Percentiles rank a stretch among this genome's conserved stretches.
Evolutionary conservation across 2,113 vertebrate species (phyloP).

Genomic region (Cryptomyrus ogoouensis): DNA sequence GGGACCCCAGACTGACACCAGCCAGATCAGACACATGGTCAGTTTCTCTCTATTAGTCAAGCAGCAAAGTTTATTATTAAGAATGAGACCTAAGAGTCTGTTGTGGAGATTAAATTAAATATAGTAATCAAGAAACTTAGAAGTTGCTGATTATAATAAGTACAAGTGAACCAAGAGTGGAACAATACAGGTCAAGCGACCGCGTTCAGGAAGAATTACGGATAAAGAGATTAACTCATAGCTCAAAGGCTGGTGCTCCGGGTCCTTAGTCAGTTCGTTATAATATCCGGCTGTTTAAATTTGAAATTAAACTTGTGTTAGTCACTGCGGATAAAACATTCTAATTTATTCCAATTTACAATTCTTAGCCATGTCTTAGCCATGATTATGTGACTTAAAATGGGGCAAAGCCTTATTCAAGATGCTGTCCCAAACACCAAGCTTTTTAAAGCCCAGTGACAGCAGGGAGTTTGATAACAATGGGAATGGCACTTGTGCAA

Average conservation of each 20-base stretch:
- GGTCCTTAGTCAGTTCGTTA: background rate
- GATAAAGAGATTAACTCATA: background rate
- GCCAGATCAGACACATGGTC: background rate
- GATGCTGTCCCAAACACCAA: background rate
- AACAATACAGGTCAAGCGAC: background rate
- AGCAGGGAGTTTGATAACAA: background rate
- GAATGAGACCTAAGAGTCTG: background rate
- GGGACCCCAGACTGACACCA: background rate
- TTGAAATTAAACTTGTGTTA: background rate
- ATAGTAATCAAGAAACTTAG: background rate
- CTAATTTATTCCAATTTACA: slow-evolving; percentile 1
- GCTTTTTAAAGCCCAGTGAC: background rate
- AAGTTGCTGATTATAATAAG: background rate
- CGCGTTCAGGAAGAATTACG: background rate
- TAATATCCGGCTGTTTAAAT: background rate
- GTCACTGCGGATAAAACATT: background rate
- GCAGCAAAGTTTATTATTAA: background rate
- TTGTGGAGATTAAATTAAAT: background rate
- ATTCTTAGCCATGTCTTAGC: background rate
- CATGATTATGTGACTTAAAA: background rate
- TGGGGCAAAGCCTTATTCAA: background rate
- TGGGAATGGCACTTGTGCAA: background rate
- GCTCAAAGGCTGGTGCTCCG: background rate
- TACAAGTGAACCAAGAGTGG: background rate
- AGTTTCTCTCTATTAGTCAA: background rate